phyloP scores from a whole-genome alignment of 2,797 vertebrate species.

The Cheirogaleus major region DNA sequence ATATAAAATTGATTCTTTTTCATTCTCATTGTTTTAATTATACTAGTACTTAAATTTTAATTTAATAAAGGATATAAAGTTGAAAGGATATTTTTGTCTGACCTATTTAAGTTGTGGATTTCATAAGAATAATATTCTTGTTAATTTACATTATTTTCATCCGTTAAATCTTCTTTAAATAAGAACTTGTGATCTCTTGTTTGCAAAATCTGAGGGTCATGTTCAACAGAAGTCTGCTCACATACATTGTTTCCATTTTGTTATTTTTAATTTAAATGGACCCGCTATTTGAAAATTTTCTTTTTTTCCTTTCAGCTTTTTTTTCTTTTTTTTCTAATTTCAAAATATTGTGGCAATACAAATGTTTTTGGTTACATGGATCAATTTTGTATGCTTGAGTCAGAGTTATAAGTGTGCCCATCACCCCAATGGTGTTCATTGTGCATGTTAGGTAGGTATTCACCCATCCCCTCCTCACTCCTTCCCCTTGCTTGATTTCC shows the following conservation, averaged over 20 bases:
- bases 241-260: background rate
- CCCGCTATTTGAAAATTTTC: background rate
- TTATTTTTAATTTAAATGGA: constrained; percentile 36
- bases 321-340: background rate
- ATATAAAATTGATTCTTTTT: constrained; percentile 24
- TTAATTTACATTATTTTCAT: constrained; percentile 43
- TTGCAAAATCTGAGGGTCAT: background rate
- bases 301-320: background rate
- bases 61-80: constrained; percentile 14
- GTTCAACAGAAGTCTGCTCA: background rate
- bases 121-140: constrained; percentile 32
- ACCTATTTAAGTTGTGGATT: background rate
- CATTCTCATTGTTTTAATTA: constrained; percentile 32
- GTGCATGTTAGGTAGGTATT: too few species aligned
- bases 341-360: too few species aligned
- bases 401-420: too few species aligned
- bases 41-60: constrained; percentile 24
- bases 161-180: constrained; percentile 27
- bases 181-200: background rate
- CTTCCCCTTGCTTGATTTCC: too few species aligned
- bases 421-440: too few species aligned
- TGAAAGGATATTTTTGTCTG: background rate
- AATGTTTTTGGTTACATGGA: too few species aligned
- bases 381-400: too few species aligned
- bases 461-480: too few species aligned